A percentile compares a stretch with the other conserved stretches of the same genome.
These are phyloP conservation scores for Drosophila sucinea DNA, from an alignment of 1,140 invertebrate genomes.

Conservation along the genomic window DNA sequence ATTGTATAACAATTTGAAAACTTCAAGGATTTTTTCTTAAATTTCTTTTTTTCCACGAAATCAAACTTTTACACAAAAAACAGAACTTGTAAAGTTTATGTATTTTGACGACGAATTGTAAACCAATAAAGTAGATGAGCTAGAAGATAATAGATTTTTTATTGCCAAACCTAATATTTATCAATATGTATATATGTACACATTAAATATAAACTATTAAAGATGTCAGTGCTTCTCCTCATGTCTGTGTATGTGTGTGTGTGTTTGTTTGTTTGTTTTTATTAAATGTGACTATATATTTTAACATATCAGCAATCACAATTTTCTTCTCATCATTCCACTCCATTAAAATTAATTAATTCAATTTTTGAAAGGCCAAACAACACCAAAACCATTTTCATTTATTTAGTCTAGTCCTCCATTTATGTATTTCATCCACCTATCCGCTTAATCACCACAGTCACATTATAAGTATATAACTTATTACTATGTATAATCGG, in stretches of 20 bases:
- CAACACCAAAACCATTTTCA: not conserved
- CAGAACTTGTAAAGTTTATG: too few species aligned
- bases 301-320: not conserved
- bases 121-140: too few species aligned
- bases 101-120: too few species aligned
- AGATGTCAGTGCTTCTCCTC: not conserved
- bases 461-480: conserved; percentile 12
- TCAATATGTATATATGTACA: not conserved
- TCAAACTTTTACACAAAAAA: too few species aligned
- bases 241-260: not conserved
- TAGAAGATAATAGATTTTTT: not conserved
- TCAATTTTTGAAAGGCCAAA: not conserved
- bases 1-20: too few species aligned
- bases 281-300: not conserved
- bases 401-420: not conserved
- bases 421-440: conserved; percentile 26
- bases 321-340: not conserved
- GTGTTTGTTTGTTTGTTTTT: conserved; percentile 1
- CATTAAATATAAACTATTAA: not conserved
- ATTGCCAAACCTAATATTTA: not conserved
- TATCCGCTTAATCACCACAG: conserved; percentile 28
- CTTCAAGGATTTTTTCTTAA: too few species aligned
- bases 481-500: conserved; percentile 40
- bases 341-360: not conserved
- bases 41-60: too few species aligned